Evolutionary conservation across 2,797 vertebrate species (phyloP).

Genomic region (Knipowitschia caucasica): DNA sequence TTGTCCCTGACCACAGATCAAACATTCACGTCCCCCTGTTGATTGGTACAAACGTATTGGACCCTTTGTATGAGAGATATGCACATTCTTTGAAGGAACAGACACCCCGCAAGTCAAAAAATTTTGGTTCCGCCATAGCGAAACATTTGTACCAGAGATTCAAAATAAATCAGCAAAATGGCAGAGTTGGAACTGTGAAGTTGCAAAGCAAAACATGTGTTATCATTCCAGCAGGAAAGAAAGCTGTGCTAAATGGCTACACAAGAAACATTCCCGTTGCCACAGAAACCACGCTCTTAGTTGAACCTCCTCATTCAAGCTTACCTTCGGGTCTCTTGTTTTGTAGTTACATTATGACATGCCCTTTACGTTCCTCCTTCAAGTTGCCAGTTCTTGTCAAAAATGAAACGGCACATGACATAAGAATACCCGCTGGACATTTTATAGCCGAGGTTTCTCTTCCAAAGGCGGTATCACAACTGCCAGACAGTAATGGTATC

Average conservation of each 20-base stretch:
- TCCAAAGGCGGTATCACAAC: not conserved
- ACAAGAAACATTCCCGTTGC: not conserved
- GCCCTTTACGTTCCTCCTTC: not conserved
- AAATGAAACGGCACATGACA: slow-evolving; percentile 4
- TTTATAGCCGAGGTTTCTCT: not conserved
- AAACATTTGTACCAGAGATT: not conserved
- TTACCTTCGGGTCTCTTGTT: not conserved
- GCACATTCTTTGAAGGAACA: not conserved
- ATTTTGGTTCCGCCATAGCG: not conserved
- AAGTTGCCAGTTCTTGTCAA: slow-evolving; percentile 1
- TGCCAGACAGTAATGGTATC: not conserved
- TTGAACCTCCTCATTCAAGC: not conserved
- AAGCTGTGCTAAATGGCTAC: no score
- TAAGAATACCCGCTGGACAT: not conserved
- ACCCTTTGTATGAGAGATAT: slow-evolving; percentile 5
- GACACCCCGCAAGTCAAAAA: not conserved
- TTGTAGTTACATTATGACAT: slow-evolving; percentile 5
- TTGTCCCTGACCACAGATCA: slow-evolving; percentile 22
- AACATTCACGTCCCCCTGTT: slow-evolving; percentile 9
- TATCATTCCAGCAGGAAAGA: no score
- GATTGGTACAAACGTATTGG: slow-evolving; percentile 13
- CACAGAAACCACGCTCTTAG: not conserved
- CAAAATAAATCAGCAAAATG: not conserved
- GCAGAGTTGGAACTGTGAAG: not conserved
- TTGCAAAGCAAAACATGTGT: not conserved